Evolutionary conservation across 2,797 vertebrate genomes (phyloP).

Genomic region (Notolepis coatsorum): DNA sequence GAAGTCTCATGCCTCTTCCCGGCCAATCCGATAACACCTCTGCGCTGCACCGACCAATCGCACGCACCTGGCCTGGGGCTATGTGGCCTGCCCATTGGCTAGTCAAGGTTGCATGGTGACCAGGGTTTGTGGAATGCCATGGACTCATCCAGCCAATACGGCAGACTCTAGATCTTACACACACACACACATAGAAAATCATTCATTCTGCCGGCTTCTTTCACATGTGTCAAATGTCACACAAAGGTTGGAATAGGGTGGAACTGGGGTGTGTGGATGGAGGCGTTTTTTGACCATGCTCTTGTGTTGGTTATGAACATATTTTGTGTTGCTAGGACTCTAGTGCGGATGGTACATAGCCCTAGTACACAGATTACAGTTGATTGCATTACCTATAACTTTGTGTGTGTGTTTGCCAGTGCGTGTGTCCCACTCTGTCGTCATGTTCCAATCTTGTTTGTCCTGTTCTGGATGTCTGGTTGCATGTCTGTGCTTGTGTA

Average conservation of each 20-base stretch:
- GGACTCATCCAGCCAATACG: slow-evolving; percentile 55
- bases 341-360: slow-evolving; percentile 50
- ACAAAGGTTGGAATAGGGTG: slow-evolving; percentile 60
- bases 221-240: slow-evolving; percentile 59
- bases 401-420: neutral
- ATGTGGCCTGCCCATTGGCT: slow-evolving; percentile 58
- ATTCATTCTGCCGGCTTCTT: slow-evolving; percentile 45
- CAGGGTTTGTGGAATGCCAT: slow-evolving; percentile 60
- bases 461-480: slow-evolving; percentile 46
- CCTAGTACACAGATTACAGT: slow-evolving; percentile 54
- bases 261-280: slow-evolving; percentile 31
- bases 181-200: slow-evolving; percentile 19
- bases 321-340: slow-evolving; percentile 51
- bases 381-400: slow-evolving; percentile 63
- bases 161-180: slow-evolving; percentile 30
- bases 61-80: slow-evolving; percentile 18
- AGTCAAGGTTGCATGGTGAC: slow-evolving; percentile 45
- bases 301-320: slow-evolving; percentile 53
- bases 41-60: slow-evolving; percentile 36
- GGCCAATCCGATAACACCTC: slow-evolving; percentile 44
- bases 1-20: slow-evolving; percentile 27
- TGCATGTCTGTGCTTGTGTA: slow-evolving; percentile 35
- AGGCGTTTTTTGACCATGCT: slow-evolving; percentile 33
- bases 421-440: neutral
- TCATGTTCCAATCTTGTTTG: no score